phyloP scores from a whole-genome alignment of 35 echinoderm and acorn worm species.

The Apostichopus parvimensis region DNA sequence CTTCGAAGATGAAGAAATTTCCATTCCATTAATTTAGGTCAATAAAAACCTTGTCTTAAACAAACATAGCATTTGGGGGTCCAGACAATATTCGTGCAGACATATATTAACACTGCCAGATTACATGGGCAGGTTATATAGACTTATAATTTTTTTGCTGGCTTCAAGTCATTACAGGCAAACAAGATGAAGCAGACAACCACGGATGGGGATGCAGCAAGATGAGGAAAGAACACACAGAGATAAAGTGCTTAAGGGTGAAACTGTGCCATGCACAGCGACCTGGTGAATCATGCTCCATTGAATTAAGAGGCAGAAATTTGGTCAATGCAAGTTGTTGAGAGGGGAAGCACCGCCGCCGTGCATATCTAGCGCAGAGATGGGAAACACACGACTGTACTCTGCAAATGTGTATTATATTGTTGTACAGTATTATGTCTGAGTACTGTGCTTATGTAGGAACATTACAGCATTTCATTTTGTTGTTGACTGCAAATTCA shows the following conservation, averaged over 20 bases:
- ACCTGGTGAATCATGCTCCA: slow-evolving; percentile 55
- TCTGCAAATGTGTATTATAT: too few species aligned
- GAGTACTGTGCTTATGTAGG: too few species aligned
- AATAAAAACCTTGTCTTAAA: slow-evolving; percentile 50
- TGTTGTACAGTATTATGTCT: too few species aligned
- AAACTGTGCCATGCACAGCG: slow-evolving; percentile 45
- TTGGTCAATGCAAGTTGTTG: slow-evolving; percentile 26
- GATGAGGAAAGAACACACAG: slow-evolving; percentile 9
- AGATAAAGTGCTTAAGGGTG: slow-evolving; percentile 51
- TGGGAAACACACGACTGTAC: background rate
- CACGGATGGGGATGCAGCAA: background rate
- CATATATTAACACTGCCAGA: slow-evolving; percentile 53
- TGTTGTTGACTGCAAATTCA: too few species aligned
- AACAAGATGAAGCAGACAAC: slow-evolving; percentile 25
- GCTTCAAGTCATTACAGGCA: slow-evolving; percentile 17
- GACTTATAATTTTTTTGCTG: slow-evolving; percentile 20
- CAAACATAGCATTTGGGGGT: slow-evolving; percentile 44
- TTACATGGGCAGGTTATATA: slow-evolving; percentile 58
- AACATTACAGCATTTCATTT: too few species aligned
- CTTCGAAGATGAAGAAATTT: slow-evolving; percentile 36
- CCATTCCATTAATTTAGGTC: slow-evolving; percentile 59
- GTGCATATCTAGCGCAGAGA: background rate
- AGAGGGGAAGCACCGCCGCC: slow-evolving; percentile 28
- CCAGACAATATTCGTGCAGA: slow-evolving; percentile 54
- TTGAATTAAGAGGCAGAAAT: slow-evolving; percentile 42